Evolutionary conservation across 2,888 invertebrate species (phyloP).

Genomic region (Alviniconcha strummeri): DNA sequence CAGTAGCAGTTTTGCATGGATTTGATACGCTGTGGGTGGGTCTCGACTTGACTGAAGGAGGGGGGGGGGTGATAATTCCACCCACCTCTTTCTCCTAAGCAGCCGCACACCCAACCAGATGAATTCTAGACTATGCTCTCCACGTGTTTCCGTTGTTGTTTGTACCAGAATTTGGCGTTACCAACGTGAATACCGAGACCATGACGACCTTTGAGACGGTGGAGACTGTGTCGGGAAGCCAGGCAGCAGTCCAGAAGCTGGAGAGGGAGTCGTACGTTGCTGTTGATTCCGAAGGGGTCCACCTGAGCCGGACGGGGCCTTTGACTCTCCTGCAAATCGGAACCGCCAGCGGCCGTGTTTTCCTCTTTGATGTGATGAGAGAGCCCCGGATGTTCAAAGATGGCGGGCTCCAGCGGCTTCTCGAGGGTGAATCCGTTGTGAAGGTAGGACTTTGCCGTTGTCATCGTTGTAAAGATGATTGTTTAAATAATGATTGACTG

Average conservation of each 20-base stretch:
- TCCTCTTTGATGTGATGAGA: slow-evolving; percentile 50
- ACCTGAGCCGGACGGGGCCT: slow-evolving; percentile 52
- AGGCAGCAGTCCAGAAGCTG: not conserved
- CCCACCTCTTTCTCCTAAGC: no score
- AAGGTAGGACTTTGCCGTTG: slow-evolving; percentile 44
- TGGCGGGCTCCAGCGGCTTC: slow-evolving; percentile 45
- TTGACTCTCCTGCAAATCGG: slow-evolving; percentile 54
- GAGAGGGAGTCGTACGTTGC: slow-evolving; percentile 23
- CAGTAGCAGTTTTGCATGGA: no score
- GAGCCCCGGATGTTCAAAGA: slow-evolving; percentile 47
- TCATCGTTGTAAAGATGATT: no score
- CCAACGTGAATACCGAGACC: not conserved
- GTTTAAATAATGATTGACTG: no score
- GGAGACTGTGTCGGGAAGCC: not conserved
- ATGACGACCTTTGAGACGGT: not conserved
- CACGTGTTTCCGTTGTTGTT: no score
- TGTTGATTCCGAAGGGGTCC: slow-evolving; percentile 31
- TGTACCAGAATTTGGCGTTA: no score
- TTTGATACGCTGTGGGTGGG: no score
- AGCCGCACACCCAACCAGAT: no score
- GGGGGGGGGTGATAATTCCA: no score
- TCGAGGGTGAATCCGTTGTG: slow-evolving; percentile 46
- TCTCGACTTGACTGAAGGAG: no score
- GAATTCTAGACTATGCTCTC: no score
- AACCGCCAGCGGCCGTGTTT: slow-evolving; percentile 49